A percentile compares a stretch with the other conserved stretches of the same genome.
phyloP scores from a whole-genome alignment of 2,797 vertebrate species.

The Smutsia temminckii region DNA sequence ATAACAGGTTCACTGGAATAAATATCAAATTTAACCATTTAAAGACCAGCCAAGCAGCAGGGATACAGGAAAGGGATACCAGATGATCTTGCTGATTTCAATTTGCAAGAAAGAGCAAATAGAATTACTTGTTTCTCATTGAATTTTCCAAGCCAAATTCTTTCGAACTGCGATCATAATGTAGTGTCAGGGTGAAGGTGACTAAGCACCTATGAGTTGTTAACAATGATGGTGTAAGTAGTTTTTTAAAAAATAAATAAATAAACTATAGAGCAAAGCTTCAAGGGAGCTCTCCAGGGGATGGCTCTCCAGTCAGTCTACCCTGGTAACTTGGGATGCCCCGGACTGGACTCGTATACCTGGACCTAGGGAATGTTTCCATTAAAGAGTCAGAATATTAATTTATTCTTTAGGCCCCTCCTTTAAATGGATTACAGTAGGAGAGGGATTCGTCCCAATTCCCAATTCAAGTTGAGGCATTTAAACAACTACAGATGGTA shows the following conservation, averaged over 20 bases:
- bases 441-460: neutral
- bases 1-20: neutral
- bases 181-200: neutral
- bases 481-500: neutral
- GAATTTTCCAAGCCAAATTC: constrained; percentile 15
- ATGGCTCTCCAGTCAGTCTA: neutral
- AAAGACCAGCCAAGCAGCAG: neutral
- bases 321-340: too few species aligned
- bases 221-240: neutral
- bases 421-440: neutral
- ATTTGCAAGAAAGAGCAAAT: neutral
- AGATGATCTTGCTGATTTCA: neutral
- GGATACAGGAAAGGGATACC: neutral
- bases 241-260: neutral
- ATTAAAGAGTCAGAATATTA: neutral
- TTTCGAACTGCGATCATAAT: neutral
- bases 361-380: neutral
- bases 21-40: neutral
- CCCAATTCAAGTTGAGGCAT: neutral
- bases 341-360: neutral
- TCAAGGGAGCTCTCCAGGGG: neutral
- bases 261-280: neutral
- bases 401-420: neutral
- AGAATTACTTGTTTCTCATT: constrained; percentile 12
- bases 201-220: neutral